Evolutionary conservation across 2,888 invertebrate genomes (phyloP), one percentile per base, ranked within the genome.

Genomic region (Fabriciana adippe): DNA sequence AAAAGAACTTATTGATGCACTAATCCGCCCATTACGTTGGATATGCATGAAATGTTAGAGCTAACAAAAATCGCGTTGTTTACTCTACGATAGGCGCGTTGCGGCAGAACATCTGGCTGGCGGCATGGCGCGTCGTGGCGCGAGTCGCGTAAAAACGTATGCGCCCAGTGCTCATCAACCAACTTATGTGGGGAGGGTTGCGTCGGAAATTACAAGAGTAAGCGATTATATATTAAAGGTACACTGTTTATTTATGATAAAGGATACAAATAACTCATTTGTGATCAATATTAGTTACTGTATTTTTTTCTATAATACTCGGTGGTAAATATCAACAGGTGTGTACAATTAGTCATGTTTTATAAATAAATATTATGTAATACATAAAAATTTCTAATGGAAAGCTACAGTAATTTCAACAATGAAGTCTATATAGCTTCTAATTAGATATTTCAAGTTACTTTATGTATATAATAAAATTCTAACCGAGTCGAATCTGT

Each of bases 111-210:
- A 84, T 83, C 76, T 82, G 82, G 79, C 70, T 66, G 72, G 74
- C 75, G 75, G 81, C 79, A 68, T 64, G 72, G 74, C 74, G 74
- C 74, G 74, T 69, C 72, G 74, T 60, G 69, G 66, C 62, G 65
- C 65, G 62, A 61, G 75, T 75, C 71, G 76, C 68, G 75, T 72
- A 68, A 73, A 75, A 72, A 74, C 75, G 74, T 75, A 75, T 74
- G 76, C 76, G 79, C 74, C 72, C 75, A 70, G 71, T 78, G 76
- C 78, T 82, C 83, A 81, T 83, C 87, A 85, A 81, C 80, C 87
- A 85, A 81, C 80, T 75, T 77, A 41, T 41, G 79, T 77, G 78
- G 79, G 74, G 69, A 72, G 56, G 57, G 64, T 61, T 48, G 62
- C 21, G 71, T 71, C 21, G 16, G 55, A 68, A 70, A 48, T 6